Percentiles rank a stretch among this genome's conserved stretches.
Evolutionary conservation across 2,888 invertebrate species (phyloP).

Genomic region (Sinohyriopsis cumingii): DNA sequence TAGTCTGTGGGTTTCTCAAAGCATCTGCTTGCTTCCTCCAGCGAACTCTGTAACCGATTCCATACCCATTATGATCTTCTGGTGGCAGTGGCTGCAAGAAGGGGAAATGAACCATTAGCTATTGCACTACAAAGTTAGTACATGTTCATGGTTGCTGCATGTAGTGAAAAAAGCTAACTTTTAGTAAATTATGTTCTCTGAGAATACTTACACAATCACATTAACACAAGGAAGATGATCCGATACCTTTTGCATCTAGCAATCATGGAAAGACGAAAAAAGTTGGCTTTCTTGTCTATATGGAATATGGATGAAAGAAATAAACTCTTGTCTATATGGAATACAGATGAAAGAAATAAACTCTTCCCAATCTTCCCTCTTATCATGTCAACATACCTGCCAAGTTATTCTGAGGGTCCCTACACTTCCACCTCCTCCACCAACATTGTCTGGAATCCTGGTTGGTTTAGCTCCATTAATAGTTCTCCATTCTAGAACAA

Average conservation of each 20-base stretch:
- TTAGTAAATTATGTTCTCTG: too few species aligned
- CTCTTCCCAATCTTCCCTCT: too few species aligned
- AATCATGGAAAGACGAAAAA: too few species aligned
- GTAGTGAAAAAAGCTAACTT: background rate
- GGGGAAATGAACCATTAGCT: background rate
- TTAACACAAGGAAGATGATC: too few species aligned
- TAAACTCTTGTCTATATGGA: too few species aligned
- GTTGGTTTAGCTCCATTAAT: conserved; percentile 88
- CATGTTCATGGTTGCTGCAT: background rate
- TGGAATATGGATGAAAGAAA: too few species aligned
- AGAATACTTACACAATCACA: too few species aligned
- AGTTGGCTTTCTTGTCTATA: too few species aligned
- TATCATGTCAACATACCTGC: conserved; percentile 50
- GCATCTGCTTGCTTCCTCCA: conserved; percentile 73
- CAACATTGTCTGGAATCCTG: conserved; percentile 84
- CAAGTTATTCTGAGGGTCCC: conserved; percentile 90
- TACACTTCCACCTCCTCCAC: conserved; percentile 96
- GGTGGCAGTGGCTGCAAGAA: conserved; percentile 39
- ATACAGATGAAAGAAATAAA: too few species aligned
- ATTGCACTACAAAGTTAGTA: background rate
- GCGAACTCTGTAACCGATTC: conserved; percentile 91
- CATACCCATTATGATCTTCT: conserved; percentile 90
- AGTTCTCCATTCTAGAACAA: conserved; percentile 67
- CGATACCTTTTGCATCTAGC: too few species aligned
- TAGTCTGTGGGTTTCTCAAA: conserved; percentile 24